Evolutionary conservation across 2,888 invertebrate species (phyloP).

Genomic region (Dasysyrphus tricinctus): DNA sequence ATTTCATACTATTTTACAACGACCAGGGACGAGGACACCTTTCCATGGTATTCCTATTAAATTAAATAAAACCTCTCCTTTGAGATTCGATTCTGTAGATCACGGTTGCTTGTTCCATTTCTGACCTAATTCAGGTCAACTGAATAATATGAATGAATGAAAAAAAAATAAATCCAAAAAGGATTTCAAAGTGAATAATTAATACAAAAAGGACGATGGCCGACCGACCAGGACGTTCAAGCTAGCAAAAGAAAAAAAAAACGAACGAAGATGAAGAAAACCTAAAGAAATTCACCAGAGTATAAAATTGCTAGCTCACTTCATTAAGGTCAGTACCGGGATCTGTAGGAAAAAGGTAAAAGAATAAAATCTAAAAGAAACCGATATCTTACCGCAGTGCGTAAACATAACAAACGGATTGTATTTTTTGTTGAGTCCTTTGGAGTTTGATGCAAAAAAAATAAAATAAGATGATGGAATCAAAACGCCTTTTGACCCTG

Average conservation of each 20-base stretch:
- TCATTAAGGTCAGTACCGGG: slow-evolving; percentile 43
- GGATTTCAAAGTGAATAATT: slow-evolving; percentile 69
- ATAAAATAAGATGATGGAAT: slow-evolving; percentile 42
- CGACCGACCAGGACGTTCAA: slow-evolving; percentile 1
- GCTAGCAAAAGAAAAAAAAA: not conserved
- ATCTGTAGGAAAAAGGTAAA: not conserved
- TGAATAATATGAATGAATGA: slow-evolving; percentile 27
- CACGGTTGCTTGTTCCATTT: slow-evolving; percentile 30
- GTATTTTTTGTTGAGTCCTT: slow-evolving; percentile 14
- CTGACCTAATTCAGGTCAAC: slow-evolving; percentile 46
- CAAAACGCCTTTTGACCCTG: slow-evolving; percentile 60
- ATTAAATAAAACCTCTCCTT: slow-evolving; percentile 46
- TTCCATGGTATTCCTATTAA: slow-evolving; percentile 16
- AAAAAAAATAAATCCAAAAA: slow-evolving; percentile 41
- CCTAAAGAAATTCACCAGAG: slow-evolving; percentile 54
- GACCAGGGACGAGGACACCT: slow-evolving; percentile 5
- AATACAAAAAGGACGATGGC: slow-evolving; percentile 46
- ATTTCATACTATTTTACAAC: not conserved
- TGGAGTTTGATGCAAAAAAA: slow-evolving; percentile 38
- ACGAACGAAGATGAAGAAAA: slow-evolving; percentile 3
- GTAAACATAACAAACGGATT: slow-evolving; percentile 31
- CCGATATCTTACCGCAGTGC: slow-evolving; percentile 55
- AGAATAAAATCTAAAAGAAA: slow-evolving; percentile 2
- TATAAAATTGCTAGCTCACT: slow-evolving; percentile 70
- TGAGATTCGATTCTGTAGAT: slow-evolving; percentile 54